Conservation (phyloP, 2,888 invertebrate genomes). For the Pollenia labialis region DNA sequence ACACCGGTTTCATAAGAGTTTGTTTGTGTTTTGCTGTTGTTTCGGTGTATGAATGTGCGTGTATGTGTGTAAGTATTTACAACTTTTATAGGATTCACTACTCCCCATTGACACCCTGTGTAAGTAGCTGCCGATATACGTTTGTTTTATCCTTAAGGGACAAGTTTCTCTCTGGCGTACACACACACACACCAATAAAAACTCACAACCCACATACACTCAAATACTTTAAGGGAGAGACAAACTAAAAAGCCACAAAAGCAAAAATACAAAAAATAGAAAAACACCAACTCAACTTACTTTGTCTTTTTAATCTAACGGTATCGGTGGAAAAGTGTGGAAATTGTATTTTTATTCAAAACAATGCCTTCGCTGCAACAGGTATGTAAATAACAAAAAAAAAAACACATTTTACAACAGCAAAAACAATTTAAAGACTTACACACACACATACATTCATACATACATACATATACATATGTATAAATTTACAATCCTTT, state of each 20-base stretch:
- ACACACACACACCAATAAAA: slow-evolving; percentile 11
- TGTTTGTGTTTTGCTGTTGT: slow-evolving; percentile 35
- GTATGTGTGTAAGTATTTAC: slow-evolving; percentile 33
- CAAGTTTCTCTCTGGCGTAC: slow-evolving; percentile 25
- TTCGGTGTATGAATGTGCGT: background rate
- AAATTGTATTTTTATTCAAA: slow-evolving; percentile 84
- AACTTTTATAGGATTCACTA: slow-evolving; percentile 59
- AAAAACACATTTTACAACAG: slow-evolving; percentile 30
- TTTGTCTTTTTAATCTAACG: slow-evolving; percentile 68
- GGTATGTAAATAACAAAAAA: slow-evolving; percentile 83
- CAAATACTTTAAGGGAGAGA: slow-evolving; percentile 70
- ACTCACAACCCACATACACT: slow-evolving; percentile 32
- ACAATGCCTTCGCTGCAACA: slow-evolving; percentile 84
- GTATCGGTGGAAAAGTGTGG: slow-evolving; percentile 78
- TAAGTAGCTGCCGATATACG: slow-evolving; percentile 53
- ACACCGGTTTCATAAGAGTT: slow-evolving; percentile 56
- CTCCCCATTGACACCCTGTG: slow-evolving; percentile 63
- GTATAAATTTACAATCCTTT: no score
- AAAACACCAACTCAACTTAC: slow-evolving; percentile 56
- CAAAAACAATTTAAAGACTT: slow-evolving; percentile 35
- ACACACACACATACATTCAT: slow-evolving; percentile 13
- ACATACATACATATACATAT: background rate
- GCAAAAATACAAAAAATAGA: slow-evolving; percentile 11
- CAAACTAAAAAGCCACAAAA: slow-evolving; percentile 65
- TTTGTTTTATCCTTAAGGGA: slow-evolving; percentile 55